A percentile compares a stretch with the other conserved stretches of the same genome.
Conservation (phyloP, 1,140 invertebrate genomes). For the Drosophila bifasciata region DNA sequence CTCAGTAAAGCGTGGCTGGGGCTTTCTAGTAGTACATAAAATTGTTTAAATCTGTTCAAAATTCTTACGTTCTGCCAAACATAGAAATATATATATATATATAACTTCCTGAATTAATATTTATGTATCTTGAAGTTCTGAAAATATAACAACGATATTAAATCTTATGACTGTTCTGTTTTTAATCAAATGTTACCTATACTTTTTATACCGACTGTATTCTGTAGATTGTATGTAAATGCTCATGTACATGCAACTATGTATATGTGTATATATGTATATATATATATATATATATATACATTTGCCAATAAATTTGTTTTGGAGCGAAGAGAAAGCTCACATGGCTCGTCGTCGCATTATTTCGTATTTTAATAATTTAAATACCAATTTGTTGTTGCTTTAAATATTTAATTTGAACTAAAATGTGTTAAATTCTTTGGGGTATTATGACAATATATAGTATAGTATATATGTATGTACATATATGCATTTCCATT, state of each 20-base stretch:
- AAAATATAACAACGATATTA: too few species aligned
- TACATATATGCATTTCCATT: slow-evolving; percentile 19
- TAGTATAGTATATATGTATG: too few species aligned
- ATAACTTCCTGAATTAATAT: too few species aligned
- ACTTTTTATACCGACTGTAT: slow-evolving; percentile 19
- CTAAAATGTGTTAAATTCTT: slow-evolving; percentile 82
- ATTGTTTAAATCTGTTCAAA: too few species aligned
- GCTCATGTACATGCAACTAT: slow-evolving; percentile 20
- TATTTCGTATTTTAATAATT: slow-evolving; percentile 81
- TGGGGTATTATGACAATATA: slow-evolving; percentile 67
- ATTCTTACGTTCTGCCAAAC: too few species aligned
- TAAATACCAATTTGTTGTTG: slow-evolving; percentile 82
- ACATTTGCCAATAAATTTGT: slow-evolving; percentile 14
- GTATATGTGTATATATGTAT: slow-evolving; percentile 15
- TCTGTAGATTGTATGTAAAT: too few species aligned
- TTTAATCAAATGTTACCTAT: not conserved
- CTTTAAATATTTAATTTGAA: slow-evolving; percentile 82
- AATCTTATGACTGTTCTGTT: too few species aligned
- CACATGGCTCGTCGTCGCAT: slow-evolving; percentile 73
- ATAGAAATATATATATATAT: too few species aligned
- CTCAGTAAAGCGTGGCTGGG: too few species aligned
- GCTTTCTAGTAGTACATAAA: too few species aligned
- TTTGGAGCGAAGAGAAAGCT: too few species aligned
- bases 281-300: slow-evolving; percentile 4
- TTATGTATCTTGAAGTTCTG: too few species aligned